Conservation (phyloP, 2,888 invertebrate genomes). For the Callosobruchus maculatus region DNA sequence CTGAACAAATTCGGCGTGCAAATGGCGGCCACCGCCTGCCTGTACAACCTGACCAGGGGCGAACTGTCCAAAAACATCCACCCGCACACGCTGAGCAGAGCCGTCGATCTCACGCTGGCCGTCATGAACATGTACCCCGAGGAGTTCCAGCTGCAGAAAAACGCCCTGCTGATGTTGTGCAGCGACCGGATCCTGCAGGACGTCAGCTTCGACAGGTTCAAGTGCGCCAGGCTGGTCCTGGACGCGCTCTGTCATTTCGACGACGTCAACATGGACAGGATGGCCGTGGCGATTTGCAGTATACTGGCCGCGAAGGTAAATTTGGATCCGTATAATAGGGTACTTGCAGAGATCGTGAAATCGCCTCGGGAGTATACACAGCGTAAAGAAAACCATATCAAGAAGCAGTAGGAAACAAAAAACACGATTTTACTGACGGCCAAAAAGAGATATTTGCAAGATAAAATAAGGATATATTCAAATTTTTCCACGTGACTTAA, state of each 20-base stretch:
- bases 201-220: constrained; percentile 56
- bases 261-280: constrained; percentile 67
- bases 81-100: constrained; percentile 58
- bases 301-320: constrained; percentile 56
- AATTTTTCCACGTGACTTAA: too few species aligned
- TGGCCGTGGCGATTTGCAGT: constrained; percentile 78
- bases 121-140: constrained; percentile 68
- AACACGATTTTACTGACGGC: too few species aligned
- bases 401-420: too few species aligned
- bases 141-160: constrained; percentile 69
- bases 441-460: too few species aligned
- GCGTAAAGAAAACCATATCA: too few species aligned
- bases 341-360: too few species aligned
- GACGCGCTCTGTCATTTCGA: constrained; percentile 67
- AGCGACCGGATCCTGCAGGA: constrained; percentile 74
- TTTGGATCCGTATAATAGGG: too few species aligned
- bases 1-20: constrained; percentile 61
- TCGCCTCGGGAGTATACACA: too few species aligned
- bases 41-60: constrained; percentile 68
- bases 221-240: constrained; percentile 67
- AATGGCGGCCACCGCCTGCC: constrained; percentile 72
- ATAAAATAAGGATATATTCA: too few species aligned
- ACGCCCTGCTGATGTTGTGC: constrained; percentile 68
- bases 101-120: constrained; percentile 60
- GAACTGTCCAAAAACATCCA: constrained; percentile 62